Conservation (phyloP, 2,888 invertebrate species). For the Mythimna lalbum region DNA sequence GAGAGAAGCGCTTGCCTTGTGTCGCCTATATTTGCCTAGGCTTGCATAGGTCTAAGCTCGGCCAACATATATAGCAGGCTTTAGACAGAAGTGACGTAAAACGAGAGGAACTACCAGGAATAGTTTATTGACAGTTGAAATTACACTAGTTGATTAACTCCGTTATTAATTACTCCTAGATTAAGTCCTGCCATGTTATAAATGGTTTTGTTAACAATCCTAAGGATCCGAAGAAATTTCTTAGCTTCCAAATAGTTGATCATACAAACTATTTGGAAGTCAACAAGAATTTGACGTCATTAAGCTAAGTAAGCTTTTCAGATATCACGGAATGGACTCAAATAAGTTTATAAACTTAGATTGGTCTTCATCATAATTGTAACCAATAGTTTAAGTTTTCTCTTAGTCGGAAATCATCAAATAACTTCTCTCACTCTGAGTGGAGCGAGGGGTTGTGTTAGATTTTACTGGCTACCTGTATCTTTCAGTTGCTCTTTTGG, state of each 20-base stretch:
- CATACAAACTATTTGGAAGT: constrained; percentile 11
- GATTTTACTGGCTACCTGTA: too few species aligned
- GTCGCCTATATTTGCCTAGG: too few species aligned
- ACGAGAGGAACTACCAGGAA: neutral
- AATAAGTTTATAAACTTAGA: neutral
- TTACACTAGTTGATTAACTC: constrained; percentile 18
- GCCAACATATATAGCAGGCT: too few species aligned
- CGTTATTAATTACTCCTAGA: constrained; percentile 7
- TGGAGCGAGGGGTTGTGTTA: too few species aligned
- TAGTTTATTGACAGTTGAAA: constrained; percentile 17
- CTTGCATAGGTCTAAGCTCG: too few species aligned
- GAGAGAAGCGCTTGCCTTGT: too few species aligned
- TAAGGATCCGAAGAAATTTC: neutral
- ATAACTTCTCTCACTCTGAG: too few species aligned
- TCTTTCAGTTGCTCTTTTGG: too few species aligned
- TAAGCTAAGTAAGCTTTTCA: neutral
- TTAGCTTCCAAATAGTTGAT: neutral
- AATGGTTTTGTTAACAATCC: neutral
- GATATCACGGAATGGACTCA: neutral
- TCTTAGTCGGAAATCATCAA: too few species aligned
- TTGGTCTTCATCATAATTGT: neutral
- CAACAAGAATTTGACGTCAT: neutral
- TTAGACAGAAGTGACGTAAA: neutral
- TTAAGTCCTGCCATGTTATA: neutral
- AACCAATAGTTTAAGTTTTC: too few species aligned